Evolutionary conservation across 2,888 invertebrate genomes (phyloP).

Genomic region (Epirrita christyi): DNA sequence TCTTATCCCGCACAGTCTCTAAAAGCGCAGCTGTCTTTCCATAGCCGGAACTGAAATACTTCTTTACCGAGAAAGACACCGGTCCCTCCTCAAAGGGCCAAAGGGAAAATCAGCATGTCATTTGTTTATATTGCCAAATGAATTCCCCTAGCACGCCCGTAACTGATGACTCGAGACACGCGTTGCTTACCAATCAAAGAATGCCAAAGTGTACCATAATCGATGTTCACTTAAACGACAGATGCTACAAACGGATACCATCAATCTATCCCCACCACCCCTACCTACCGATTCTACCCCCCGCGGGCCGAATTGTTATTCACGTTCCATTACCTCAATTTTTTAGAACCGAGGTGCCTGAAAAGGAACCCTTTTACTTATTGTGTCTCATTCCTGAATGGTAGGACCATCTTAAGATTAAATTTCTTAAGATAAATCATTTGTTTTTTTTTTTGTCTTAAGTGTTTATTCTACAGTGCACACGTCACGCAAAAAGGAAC

Average conservation of each 20-base stretch:
- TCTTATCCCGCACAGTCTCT: no score
- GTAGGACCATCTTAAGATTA: constrained; percentile 71
- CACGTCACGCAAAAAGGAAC: constrained; percentile 38
- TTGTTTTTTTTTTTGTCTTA: no score
- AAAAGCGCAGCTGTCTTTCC: constrained; percentile 52
- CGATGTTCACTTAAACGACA: constrained; percentile 83
- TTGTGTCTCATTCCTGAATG: constrained; percentile 77
- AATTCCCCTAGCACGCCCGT: constrained; percentile 63
- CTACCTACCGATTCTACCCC: constrained; percentile 50
- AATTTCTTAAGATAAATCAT: constrained; percentile 71
- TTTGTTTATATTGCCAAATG: constrained; percentile 75
- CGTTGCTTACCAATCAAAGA: constrained; percentile 75
- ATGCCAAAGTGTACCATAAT: constrained; percentile 78
- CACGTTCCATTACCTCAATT: constrained; percentile 84
- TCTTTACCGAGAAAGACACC: constrained; percentile 50
- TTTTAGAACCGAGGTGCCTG: constrained; percentile 78
- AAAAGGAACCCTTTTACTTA: constrained; percentile 81
- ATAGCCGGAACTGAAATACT: constrained; percentile 55
- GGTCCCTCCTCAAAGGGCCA: constrained; percentile 40
- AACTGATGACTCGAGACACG: constrained; percentile 74
- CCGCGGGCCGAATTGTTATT: constrained; percentile 79
- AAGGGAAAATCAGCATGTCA: constrained; percentile 69
- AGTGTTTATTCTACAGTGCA: constrained; percentile 44
- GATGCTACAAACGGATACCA: constrained; percentile 82
- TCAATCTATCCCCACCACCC: constrained; percentile 79